Evolutionary conservation across 2,797 vertebrate genomes (phyloP).

Genomic region (Sciurus vulgaris): DNA sequence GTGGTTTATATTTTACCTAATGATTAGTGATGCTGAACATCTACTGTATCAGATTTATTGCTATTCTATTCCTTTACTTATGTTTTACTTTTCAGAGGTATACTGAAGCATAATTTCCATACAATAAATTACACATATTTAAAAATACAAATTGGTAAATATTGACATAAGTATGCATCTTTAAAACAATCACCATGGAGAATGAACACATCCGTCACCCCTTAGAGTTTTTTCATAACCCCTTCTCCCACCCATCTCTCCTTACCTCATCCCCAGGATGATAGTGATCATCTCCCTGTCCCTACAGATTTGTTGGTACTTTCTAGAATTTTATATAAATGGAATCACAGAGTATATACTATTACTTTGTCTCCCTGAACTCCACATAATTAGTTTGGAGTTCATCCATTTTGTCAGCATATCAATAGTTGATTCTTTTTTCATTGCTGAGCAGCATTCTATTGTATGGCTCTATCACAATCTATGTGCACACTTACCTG

Average conservation of each 20-base stretch:
- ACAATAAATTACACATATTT: not conserved
- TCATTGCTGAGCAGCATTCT: not conserved
- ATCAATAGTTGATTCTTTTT: not conserved
- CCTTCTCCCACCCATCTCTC: not conserved
- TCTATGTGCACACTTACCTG: not conserved
- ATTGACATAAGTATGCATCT: not conserved
- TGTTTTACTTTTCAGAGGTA: slow-evolving; percentile 9
- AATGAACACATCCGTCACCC: not conserved
- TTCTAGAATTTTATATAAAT: not conserved
- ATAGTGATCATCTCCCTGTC: not conserved
- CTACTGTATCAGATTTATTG: not conserved
- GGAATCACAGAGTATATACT: not conserved
- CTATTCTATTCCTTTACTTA: slow-evolving; percentile 18
- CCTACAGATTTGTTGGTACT: not conserved
- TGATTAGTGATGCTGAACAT: not conserved
- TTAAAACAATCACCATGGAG: not conserved
- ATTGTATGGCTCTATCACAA: not conserved
- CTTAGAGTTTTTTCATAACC: not conserved
- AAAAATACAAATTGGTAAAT: not conserved
- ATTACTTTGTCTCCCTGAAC: not conserved
- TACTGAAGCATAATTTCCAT: not conserved
- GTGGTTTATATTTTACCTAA: slow-evolving; percentile 40
- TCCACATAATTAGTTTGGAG: not conserved
- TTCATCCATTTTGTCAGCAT: not conserved
- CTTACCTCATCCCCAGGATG: not conserved